Percentiles rank a stretch among this genome's conserved stretches.
phyloP scores from a whole-genome alignment of 1,140 invertebrate species.

The Magallana angulata region DNA sequence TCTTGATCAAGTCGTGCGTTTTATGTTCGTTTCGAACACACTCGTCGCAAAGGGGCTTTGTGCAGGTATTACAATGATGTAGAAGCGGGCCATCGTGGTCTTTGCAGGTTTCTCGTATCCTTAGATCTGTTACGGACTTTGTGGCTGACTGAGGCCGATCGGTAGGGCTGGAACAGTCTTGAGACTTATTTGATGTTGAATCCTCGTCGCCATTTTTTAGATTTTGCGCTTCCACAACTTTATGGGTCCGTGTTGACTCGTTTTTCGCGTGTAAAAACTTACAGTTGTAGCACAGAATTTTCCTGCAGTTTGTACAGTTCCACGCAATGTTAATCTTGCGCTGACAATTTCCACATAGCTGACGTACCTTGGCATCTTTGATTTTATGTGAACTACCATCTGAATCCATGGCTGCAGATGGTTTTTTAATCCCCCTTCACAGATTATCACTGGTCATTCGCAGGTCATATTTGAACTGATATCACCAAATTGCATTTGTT shows the following conservation, averaged over 20 bases:
- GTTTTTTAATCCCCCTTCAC: too few relatives aligned
- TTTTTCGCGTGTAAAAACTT: not conserved
- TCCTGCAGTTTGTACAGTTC: conserved; percentile 2
- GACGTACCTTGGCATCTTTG: not conserved
- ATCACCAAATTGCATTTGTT: too few relatives aligned
- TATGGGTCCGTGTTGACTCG: not conserved
- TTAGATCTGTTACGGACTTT: not conserved
- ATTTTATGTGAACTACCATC: too few relatives aligned
- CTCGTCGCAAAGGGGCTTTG: not conserved
- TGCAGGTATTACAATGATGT: not conserved
- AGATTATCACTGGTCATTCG: too few relatives aligned
- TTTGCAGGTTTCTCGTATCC: conserved; percentile 5
- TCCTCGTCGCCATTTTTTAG: not conserved
- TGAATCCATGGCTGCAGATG: not conserved
- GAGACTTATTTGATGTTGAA: not conserved
- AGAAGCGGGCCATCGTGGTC: not conserved
- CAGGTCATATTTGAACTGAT: too few relatives aligned
- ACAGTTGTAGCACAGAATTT: conserved; percentile 24
- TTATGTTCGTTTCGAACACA: not conserved
- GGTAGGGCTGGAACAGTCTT: not conserved
- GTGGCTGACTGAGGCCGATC: not conserved
- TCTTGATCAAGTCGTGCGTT: conserved; percentile 10
- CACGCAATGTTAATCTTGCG: not conserved
- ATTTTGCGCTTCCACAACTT: not conserved
- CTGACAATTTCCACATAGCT: not conserved